These are phyloP conservation scores for Limnephilus rhombicus DNA, from an alignment of 2,888 invertebrate species.

Conservation along the genomic window DNA sequence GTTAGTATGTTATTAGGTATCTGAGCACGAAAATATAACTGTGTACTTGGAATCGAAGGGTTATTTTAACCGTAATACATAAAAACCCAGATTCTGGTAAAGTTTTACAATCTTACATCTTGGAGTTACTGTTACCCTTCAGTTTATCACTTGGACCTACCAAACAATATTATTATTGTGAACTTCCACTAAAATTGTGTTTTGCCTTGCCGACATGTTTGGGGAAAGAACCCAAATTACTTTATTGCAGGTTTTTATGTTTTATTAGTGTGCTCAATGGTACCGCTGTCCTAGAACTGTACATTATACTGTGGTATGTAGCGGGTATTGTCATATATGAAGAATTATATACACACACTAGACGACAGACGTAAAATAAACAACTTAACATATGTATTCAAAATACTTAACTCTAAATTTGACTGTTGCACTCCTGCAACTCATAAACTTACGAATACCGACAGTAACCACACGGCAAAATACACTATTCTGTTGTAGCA, in stretches of 20 bases:
- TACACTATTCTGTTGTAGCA: too few species aligned
- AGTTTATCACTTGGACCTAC: neutral
- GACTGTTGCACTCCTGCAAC: too few species aligned
- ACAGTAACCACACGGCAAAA: too few species aligned
- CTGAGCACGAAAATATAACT: neutral
- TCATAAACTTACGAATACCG: too few species aligned
- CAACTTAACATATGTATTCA: too few species aligned
- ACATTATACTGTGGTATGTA: neutral
- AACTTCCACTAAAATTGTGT: neutral
- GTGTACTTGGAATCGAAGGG: neutral
- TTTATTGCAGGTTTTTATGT: neutral
- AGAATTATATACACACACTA: too few species aligned
- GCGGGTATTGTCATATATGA: too few species aligned
- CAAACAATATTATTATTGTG: neutral
- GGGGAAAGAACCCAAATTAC: neutral
- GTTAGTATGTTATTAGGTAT: neutral
- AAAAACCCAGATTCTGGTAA: neutral
- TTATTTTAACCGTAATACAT: neutral
- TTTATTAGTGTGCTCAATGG: neutral
- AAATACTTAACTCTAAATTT: too few species aligned
- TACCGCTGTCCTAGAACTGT: neutral
- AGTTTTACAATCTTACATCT: neutral
- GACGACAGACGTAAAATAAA: too few species aligned
- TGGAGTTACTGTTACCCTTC: neutral
- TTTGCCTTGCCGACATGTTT: neutral